Conservation (phyloP, 1,140 invertebrate species). For the Dendroctonus valens region DNA sequence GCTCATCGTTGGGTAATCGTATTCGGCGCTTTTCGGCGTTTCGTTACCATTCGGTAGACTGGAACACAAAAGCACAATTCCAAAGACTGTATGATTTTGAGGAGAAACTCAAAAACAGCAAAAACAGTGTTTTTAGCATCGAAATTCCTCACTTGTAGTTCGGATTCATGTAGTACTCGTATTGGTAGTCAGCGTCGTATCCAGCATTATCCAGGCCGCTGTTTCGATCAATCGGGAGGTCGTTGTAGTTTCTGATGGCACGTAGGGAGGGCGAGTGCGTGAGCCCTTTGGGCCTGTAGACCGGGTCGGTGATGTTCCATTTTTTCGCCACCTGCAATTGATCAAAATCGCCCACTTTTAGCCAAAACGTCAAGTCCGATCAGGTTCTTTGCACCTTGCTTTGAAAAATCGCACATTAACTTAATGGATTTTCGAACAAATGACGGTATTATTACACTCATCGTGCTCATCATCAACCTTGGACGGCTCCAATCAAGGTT, state of each 20-base stretch:
- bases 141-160: slow-evolving; percentile 5
- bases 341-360: neutral
- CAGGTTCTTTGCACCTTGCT: neutral
- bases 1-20: slow-evolving; percentile 34
- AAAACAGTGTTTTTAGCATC: neutral
- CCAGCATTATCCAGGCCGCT: slow-evolving; percentile 40
- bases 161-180: slow-evolving; percentile 31
- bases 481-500: too few species aligned
- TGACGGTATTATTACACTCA: too few species aligned
- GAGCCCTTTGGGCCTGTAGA: slow-evolving; percentile 37
- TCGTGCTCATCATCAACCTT: too few species aligned
- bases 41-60: slow-evolving; percentile 1
- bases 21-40: slow-evolving; percentile 14
- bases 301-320: slow-evolving; percentile 32
- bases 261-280: slow-evolving; percentile 43
- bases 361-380: too few species aligned
- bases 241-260: slow-evolving; percentile 46
- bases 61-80: neutral
- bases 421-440: neutral
- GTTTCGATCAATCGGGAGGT: slow-evolving; percentile 39
- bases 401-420: neutral
- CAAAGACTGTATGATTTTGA: neutral
- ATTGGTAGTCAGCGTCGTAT: slow-evolving; percentile 38
- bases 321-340: slow-evolving; percentile 32
- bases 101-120: neutral